phyloP scores from a whole-genome alignment of 1,140 invertebrate genomes.

The Drosophila melanogaster region DNA sequence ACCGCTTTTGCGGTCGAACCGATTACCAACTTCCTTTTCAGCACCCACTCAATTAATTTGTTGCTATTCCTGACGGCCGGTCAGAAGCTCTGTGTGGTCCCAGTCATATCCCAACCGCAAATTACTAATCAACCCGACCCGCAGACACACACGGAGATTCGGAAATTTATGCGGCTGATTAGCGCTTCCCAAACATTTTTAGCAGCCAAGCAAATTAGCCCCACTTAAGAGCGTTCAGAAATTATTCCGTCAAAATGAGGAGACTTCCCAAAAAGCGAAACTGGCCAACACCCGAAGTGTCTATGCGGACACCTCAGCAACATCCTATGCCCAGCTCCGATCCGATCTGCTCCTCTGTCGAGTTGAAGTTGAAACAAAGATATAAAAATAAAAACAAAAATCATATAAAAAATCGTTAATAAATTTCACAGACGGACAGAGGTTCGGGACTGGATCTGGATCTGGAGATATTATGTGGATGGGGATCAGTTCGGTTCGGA shows the following conservation, averaged over 20 bases:
- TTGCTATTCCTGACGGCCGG: slow-evolving; percentile 28
- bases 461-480: slow-evolving; percentile 26
- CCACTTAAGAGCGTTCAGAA: slow-evolving; percentile 66
- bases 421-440: slow-evolving; percentile 74
- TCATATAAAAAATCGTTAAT: slow-evolving; percentile 81
- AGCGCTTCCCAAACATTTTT: slow-evolving; percentile 76
- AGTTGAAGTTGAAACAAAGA: slow-evolving; percentile 56
- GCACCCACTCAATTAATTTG: slow-evolving; percentile 50
- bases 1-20: slow-evolving; percentile 20
- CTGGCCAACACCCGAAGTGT: slow-evolving; percentile 79
- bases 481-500: slow-evolving; percentile 1
- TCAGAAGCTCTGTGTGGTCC: slow-evolving; percentile 55
- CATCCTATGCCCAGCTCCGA: slow-evolving; percentile 43
- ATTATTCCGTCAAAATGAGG: slow-evolving; percentile 73
- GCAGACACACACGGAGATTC: slow-evolving; percentile 42
- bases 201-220: slow-evolving; percentile 76
- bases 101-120: slow-evolving; percentile 58
- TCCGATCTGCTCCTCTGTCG: neutral
- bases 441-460: slow-evolving; percentile 5
- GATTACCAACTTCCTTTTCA: slow-evolving; percentile 50
- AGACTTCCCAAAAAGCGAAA: slow-evolving; percentile 61
- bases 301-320: slow-evolving; percentile 75
- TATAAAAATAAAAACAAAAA: slow-evolving; percentile 64
- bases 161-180: slow-evolving; percentile 76
- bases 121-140: slow-evolving; percentile 61